Percentiles rank a stretch among this genome's conserved stretches.
These are phyloP conservation scores for Drosophila anomalata DNA, from an alignment of 2,888 invertebrate species.

Conservation along the genomic window DNA sequence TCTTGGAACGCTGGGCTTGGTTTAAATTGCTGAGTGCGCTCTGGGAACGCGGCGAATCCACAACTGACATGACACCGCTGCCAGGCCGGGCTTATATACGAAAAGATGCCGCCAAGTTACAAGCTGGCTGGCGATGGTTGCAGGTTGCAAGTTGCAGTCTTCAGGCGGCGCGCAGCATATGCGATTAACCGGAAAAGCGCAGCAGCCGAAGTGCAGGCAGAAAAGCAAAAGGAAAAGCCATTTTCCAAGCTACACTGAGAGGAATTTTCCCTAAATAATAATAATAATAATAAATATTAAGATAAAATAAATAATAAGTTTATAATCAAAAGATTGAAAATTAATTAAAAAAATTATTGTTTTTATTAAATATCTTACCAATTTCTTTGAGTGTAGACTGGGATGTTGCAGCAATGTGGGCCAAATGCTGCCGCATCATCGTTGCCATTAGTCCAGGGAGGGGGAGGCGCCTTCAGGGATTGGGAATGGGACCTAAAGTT, in stretches of 20 bases:
- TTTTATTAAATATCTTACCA: neutral
- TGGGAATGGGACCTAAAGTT: constrained; percentile 22
- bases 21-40: constrained; percentile 17
- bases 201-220: constrained; percentile 26
- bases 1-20: constrained; percentile 37
- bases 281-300: neutral
- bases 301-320: too few relatives aligned
- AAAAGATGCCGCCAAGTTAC: constrained; percentile 19
- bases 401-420: constrained; percentile 61
- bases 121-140: neutral
- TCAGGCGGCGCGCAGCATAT: constrained; percentile 36
- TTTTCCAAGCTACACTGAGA: constrained; percentile 28
- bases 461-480: constrained; percentile 21
- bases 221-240: constrained; percentile 31
- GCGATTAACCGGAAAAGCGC: constrained; percentile 68
- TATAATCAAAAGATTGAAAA: neutral
- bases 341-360: neutral
- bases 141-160: constrained; percentile 5
- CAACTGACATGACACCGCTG: constrained; percentile 66
- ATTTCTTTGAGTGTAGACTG: constrained; percentile 8
- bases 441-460: constrained; percentile 60
- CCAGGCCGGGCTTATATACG: constrained; percentile 59
- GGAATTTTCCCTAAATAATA: neutral
- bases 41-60: constrained; percentile 52
- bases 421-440: constrained; percentile 75